These are phyloP conservation scores for Telmatochromis sp. DNA, from an alignment of 2,113 vertebrate species.

Conservation along the genomic window DNA sequence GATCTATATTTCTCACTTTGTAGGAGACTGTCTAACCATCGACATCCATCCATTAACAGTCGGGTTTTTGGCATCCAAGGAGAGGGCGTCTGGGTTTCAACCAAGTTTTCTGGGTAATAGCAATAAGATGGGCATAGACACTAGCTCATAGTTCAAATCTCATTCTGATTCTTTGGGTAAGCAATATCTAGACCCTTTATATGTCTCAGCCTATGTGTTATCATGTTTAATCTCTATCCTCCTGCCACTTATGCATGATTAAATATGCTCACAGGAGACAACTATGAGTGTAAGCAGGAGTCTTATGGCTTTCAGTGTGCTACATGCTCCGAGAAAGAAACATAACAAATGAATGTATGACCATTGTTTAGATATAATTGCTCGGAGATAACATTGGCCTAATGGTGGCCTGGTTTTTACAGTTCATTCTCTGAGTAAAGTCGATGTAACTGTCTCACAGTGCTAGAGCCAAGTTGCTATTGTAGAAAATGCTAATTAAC, in stretches of 20 bases:
- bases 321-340: not conserved
- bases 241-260: constrained; percentile 37
- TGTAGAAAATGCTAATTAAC: not conserved
- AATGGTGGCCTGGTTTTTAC: not conserved
- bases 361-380: not conserved
- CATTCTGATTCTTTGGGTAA: not conserved
- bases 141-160: not conserved
- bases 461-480: not conserved
- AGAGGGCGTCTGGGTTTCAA: not conserved
- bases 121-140: not conserved
- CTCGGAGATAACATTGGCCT: not conserved
- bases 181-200: constrained; percentile 4
- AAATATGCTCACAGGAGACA: constrained; percentile 49
- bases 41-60: not conserved
- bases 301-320: constrained; percentile 36
- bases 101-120: not conserved
- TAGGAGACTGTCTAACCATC: not conserved
- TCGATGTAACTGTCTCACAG: not conserved
- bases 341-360: not conserved
- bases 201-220: constrained; percentile 25
- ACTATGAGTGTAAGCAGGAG: constrained; percentile 38
- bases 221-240: constrained; percentile 39
- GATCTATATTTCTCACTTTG: not conserved
- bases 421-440: not conserved
- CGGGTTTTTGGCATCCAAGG: not conserved